Evolutionary conservation across 64 coral and sea anemone species (phyloP), one percentile per base, ranked within the genome.

Genomic region (Porites australiensis): DNA sequence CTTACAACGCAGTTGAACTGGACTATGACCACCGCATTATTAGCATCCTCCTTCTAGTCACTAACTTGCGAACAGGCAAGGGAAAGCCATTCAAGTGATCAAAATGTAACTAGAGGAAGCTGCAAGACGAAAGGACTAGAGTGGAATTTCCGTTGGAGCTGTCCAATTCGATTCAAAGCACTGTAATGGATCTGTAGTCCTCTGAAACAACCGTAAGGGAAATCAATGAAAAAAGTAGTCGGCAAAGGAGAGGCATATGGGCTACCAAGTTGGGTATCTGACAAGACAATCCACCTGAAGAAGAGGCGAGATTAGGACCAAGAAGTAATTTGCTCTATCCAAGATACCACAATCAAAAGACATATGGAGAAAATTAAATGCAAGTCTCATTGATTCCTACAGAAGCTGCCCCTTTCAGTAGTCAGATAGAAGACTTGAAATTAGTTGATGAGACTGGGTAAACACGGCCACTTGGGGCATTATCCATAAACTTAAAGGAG

Each of bases 21-120:
- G 83, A 86, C 48, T 70, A 63, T 8, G 83, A 86, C 64, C 83
- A 70, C 22, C 60, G 83, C 19, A 86, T 86, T 52, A 37, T 37
- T 37, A 37, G 27, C 27, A 37, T 37, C 27, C 27, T 37, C 27
- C 27, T 37, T 37, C 27, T 37, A 37, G 27, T 37, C 27, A 37
- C 27, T 37, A 37, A 1, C 27, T 0, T 37, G 27, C 0, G 27
- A 37, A 86, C 44, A 13, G 20, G 70, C 44, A 86, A 70, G 47
- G 51, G 70, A 54, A 70, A 64, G 45, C 83, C 62, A 66, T 47
- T 16, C 46, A 66, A 18, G 45, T 20, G 16, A 60, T 60, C 44
- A 61, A 66, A 43, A 64, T 84, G 22, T 70, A 64, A 84, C 58
- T 84, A 59, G 57, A 66, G 45, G 9, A 84, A 84, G 19, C 58